Percentiles rank a stretch among this genome's conserved stretches.
These are phyloP conservation scores for Iguana delicatissima DNA, from an alignment of 2,797 vertebrate genomes.

Conservation along the genomic window DNA sequence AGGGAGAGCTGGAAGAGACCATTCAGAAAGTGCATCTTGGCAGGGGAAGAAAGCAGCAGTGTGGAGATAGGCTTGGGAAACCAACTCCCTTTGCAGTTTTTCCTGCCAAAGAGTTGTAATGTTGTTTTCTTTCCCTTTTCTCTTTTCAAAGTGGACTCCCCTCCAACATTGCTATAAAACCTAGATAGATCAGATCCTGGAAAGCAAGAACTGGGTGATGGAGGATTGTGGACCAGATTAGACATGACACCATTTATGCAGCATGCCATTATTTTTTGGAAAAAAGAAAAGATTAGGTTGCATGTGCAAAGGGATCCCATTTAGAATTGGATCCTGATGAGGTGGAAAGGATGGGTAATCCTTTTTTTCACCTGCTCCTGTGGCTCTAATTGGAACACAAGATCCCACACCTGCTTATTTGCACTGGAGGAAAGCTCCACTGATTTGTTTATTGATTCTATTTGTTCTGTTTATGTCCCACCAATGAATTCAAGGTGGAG, in stretches of 20 bases:
- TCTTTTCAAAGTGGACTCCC: slow-evolving; percentile 33
- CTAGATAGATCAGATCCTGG: slow-evolving; percentile 30
- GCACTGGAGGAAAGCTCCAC: not conserved
- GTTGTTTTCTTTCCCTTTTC: slow-evolving; percentile 18
- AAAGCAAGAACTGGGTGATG: slow-evolving; percentile 20
- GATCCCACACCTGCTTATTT: not conserved
- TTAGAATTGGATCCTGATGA: not conserved
- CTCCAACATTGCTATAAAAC: slow-evolving; percentile 36
- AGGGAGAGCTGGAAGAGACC: not conserved
- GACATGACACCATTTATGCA: slow-evolving; percentile 22
- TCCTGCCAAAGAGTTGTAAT: slow-evolving; percentile 16
- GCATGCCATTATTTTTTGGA: not conserved
- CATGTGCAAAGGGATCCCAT: not conserved
- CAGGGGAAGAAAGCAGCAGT: slow-evolving; percentile 8
- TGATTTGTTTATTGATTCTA: too few relatives aligned
- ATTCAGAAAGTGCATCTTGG: slow-evolving; percentile 9
- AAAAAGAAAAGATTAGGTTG: not conserved
- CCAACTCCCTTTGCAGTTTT: not conserved
- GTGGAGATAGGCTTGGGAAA: not conserved
- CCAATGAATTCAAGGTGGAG: too few relatives aligned
- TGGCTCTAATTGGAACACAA: not conserved
- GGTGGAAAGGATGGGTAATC: not conserved
- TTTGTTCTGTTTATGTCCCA: too few relatives aligned
- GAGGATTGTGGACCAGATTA: not conserved
- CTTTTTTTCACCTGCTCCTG: not conserved